Base-by-base conservation (phyloP, 2,113 vertebrate species). In the Vombatus ursinus region DNA sequence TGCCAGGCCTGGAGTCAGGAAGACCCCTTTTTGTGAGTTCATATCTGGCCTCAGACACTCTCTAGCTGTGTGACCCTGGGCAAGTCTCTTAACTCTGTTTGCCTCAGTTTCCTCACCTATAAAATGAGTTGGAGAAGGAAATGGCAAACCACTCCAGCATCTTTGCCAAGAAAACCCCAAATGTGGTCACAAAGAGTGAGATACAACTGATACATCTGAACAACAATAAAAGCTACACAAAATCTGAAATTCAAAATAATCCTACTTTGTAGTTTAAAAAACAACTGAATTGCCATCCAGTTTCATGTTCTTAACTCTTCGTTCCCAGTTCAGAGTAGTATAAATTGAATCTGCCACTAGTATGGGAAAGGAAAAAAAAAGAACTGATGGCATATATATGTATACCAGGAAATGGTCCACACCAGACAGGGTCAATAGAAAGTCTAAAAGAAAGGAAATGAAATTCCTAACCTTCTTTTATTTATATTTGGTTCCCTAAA, bases 201-300 rank as follows among this genome's bases (percentile, higher is more conserved):
- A 68, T 11, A 31, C 2, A 37, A 68, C 7, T 68, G 57, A 61
- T 10, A 12, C 3, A 8, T 12, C 11, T 37, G 10, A 61, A 61
- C 11, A 61, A 31, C 28, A 68, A 37, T 10, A 31, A 54, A 68
- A 37, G 57, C 12, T 68, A 68, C 31, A 37, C 28, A 68, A 68
- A 68, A 68, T 68, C 37, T 68, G 61, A 68, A 68, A 37, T 57
- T 84, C 68, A 91, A 95, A 96, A 50, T 25, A 94, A 90, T 94
- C 4, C 44, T 50, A 23, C 24, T 8, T 25, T 51, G 0, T 90
- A 2, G 10, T 52, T 14, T 95, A 44, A 97, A 95, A 57, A 94
- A 52, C 91, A 8, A 7, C 90, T 77, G 94, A 94, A 89, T 61
- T 61, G 44, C 61, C 54, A 92, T 49, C 52, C 52, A 44, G 48